Evolutionary conservation across 2,888 invertebrate species (phyloP), one percentile per base, ranked within the genome.

Genomic region (Tipula helvola): DNA sequence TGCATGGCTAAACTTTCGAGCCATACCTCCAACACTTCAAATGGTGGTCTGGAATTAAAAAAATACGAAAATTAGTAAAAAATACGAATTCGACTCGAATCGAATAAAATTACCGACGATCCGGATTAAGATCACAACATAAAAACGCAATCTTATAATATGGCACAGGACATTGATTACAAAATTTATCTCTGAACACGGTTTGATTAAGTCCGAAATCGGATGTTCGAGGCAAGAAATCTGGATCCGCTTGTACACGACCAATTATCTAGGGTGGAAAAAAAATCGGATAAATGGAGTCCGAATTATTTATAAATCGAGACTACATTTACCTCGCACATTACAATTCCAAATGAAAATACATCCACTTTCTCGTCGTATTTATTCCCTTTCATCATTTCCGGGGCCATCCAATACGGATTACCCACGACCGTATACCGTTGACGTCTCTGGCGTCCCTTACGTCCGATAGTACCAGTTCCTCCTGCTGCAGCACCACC

Each of bases 381-480:
- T 88, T 96, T 96, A 89, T 97, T 96, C 28, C 98, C 98, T 91
- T 96, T 97, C 97, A 98, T 97, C 98, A 98, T 98, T 92, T 98
- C 98, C 0, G 98, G 98, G 0, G 98, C 98, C 98, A 98, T 98
- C 98, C 98, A 98, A 91, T 98, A 98, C 0, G 98, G 98, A 93
- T 97, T 98, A 1, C 98, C 98, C 0, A 98, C 98, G 41, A 98
- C 98, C 0, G 98, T 98, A 91, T 98, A 98, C 13, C 98, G 93
- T 90, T 98, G 98, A 88, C 97, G 94, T 0, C 97, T 92, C 89
- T 95, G 94, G 86, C 93, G 93, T 86, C 94, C 94, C 87, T 95
- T 93, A 86, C 92, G 89, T 8, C 91, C 92, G 87, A 93, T 92
- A 0, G 92, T 91, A 57, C 93, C 92, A n/a, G 90, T 90, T 5